phyloP scores from a whole-genome alignment of 1,140 invertebrate species.

The Plectus sambesii region DNA sequence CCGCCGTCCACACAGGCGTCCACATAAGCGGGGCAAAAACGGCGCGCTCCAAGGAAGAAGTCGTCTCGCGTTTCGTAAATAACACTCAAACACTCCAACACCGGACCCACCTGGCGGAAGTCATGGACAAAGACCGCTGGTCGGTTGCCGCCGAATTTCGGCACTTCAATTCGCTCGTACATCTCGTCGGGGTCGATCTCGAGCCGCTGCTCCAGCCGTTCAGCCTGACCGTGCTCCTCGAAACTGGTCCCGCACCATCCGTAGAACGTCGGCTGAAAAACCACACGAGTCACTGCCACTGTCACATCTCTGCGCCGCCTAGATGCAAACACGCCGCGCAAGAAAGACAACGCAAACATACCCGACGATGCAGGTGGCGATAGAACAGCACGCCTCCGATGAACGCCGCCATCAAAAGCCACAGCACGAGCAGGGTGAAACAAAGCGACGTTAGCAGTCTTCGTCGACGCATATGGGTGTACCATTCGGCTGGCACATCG shows the following conservation, averaged over 20 bases:
- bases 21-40: too few relatives aligned
- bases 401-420: too few relatives aligned
- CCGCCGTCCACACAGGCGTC: too few relatives aligned
- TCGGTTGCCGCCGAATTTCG: slow-evolving; percentile 44
- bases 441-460: too few relatives aligned
- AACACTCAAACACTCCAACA: slow-evolving; percentile 1
- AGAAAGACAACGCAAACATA: too few relatives aligned
- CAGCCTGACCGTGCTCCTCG: slow-evolving; percentile 26
- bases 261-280: slow-evolving; percentile 16
- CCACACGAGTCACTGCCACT: slow-evolving; percentile 13
- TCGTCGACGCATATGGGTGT: too few relatives aligned
- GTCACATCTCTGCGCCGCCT: neutral
- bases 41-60: slow-evolving; percentile 1
- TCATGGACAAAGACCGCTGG: slow-evolving; percentile 47
- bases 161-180: slow-evolving; percentile 45
- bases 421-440: too few relatives aligned
- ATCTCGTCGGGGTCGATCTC: slow-evolving; percentile 33
- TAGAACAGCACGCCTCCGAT: too few relatives aligned
- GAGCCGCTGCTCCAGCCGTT: slow-evolving; percentile 42
- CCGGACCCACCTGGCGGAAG: slow-evolving; percentile 40
- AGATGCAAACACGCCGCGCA: neutral
- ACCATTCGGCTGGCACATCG: too few relatives aligned
- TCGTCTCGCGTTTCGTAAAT: too few relatives aligned
- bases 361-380: too few relatives aligned
- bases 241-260: slow-evolving; percentile 18